A percentile compares a stretch with the other conserved stretches of the same genome.
Evolutionary conservation across 2,797 vertebrate species (phyloP).

Genomic region (Benthosema pterotum): DNA sequence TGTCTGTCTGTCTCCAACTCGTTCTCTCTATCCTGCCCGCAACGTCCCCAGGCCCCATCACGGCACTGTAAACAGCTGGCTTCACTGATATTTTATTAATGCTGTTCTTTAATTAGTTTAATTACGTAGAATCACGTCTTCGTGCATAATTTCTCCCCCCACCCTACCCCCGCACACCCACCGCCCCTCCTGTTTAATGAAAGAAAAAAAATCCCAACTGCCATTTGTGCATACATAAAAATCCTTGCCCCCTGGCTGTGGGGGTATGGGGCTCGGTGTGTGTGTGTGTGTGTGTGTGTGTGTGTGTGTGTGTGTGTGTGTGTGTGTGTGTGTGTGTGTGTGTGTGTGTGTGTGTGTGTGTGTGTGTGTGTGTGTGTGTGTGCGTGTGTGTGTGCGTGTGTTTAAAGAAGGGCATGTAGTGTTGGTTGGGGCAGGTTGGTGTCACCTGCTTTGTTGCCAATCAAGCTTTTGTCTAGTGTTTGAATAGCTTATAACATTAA

Average conservation of each 20-base stretch:
- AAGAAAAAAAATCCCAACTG: conserved; percentile 74
- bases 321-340: conserved; percentile 47
- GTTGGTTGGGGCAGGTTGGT: conserved; percentile 38
- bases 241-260: conserved; percentile 70
- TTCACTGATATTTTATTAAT: conserved; percentile 86
- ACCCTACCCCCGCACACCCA: too few species aligned
- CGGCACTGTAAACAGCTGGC: conserved; percentile 82
- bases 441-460: conserved; percentile 61
- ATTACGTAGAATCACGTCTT: conserved; percentile 79
- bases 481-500: conserved; percentile 35
- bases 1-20: not conserved
- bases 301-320: conserved; percentile 17
- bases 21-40: conserved; percentile 45
- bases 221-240: conserved; percentile 72
- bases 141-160: conserved; percentile 77
- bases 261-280: conserved; percentile 39
- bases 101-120: conserved; percentile 87
- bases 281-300: conserved; percentile 58
- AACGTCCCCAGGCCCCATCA: conserved; percentile 68
- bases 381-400: conserved; percentile 43
- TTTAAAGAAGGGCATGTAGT: conserved; percentile 32
- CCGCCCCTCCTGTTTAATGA: conserved; percentile 69
- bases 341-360: conserved; percentile 16
- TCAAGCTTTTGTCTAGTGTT: conserved; percentile 66
- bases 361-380: conserved; percentile 51